A percentile compares a stretch with the other conserved stretches of the same genome.
phyloP scores from a whole-genome alignment of 2,888 invertebrate species.

The Cheilosia variabilis region DNA sequence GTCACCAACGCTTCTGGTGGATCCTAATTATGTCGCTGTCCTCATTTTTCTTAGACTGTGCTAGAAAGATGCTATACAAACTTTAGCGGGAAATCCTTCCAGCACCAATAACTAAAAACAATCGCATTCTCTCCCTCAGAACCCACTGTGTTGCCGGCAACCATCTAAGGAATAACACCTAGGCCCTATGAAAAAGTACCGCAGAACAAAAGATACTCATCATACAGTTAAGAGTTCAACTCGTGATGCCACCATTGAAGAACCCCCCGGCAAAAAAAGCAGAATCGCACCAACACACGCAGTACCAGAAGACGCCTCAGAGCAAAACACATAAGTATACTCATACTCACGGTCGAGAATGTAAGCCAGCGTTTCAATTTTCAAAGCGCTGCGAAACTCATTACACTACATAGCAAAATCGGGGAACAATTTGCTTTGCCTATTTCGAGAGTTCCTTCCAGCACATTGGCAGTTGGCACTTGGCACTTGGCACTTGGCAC shows the following conservation, averaged over 20 bases:
- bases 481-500: too few species aligned
- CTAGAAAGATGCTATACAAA: too few species aligned
- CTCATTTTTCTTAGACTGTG: too few species aligned
- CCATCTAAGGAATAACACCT: slow-evolving; percentile 58
- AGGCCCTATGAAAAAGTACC: slow-evolving; percentile 33
- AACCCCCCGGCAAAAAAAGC: slow-evolving; percentile 36
- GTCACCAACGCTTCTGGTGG: too few species aligned
- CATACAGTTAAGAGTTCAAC: slow-evolving; percentile 81
- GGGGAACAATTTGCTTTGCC: slow-evolving; percentile 65
- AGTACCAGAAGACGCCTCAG: slow-evolving; percentile 13
- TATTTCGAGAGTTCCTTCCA: slow-evolving; percentile 65
- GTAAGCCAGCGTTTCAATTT: slow-evolving; percentile 17
- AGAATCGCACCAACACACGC: slow-evolving; percentile 3
- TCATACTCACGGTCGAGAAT: slow-evolving; percentile 53
- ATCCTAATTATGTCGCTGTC: too few species aligned
- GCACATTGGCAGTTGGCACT: not conserved
- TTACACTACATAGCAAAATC: slow-evolving; percentile 22
- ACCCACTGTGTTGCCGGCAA: slow-evolving; percentile 55
- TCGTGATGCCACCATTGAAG: slow-evolving; percentile 80
- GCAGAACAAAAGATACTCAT: slow-evolving; percentile 68
- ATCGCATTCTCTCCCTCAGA: not conserved
- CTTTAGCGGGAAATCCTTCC: too few species aligned
- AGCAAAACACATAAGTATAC: slow-evolving; percentile 38
- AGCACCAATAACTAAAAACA: too few species aligned
- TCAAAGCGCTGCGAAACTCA: slow-evolving; percentile 37